Evolutionary conservation across 2,797 vertebrate genomes (phyloP).

Genomic region (Melanogrammus aeglefinus): DNA sequence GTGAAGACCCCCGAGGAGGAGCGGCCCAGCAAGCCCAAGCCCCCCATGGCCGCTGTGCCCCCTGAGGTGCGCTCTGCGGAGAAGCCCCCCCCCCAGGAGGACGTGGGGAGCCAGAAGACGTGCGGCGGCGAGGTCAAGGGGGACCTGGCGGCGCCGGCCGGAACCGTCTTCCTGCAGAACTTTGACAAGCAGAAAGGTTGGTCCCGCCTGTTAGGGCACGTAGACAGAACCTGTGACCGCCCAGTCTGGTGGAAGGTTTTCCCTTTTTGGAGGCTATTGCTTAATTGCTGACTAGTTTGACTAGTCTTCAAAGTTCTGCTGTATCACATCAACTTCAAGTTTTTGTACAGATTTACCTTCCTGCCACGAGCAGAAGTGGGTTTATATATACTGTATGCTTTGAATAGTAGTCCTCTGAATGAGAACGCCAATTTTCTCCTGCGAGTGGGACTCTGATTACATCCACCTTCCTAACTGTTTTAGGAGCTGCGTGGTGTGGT

Average conservation of each 20-base stretch:
- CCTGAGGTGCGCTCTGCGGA: conserved; percentile 66
- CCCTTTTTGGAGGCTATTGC: not conserved
- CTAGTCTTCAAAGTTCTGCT: not conserved
- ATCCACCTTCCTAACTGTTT: conserved; percentile 19
- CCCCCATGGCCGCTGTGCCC: conserved; percentile 68
- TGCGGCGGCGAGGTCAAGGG: conserved; percentile 58
- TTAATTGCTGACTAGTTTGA: not conserved
- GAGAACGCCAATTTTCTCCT: not conserved
- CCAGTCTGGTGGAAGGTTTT: not conserved
- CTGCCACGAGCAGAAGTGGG: not conserved
- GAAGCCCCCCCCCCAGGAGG: conserved; percentile 59
- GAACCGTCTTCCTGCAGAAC: conserved; percentile 63
- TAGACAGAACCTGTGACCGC: not conserved
- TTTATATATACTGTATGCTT: not conserved
- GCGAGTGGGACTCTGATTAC: conserved; percentile 21
- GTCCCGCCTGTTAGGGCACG: conserved; percentile 13
- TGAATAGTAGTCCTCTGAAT: not conserved
- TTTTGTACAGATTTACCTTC: not conserved
- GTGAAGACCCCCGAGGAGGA: conserved; percentile 62
- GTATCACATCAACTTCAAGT: not conserved
- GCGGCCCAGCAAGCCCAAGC: conserved; percentile 64
- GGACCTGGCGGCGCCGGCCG: conserved; percentile 56
- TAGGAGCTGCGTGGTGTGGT: conserved; percentile 7
- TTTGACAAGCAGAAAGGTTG: conserved; percentile 92
- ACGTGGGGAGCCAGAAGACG: conserved; percentile 50